Percentiles rank a stretch among this genome's conserved stretches.
Evolutionary conservation across 2,888 invertebrate species (phyloP).

Genomic region (Mesorhabditis belari): DNA sequence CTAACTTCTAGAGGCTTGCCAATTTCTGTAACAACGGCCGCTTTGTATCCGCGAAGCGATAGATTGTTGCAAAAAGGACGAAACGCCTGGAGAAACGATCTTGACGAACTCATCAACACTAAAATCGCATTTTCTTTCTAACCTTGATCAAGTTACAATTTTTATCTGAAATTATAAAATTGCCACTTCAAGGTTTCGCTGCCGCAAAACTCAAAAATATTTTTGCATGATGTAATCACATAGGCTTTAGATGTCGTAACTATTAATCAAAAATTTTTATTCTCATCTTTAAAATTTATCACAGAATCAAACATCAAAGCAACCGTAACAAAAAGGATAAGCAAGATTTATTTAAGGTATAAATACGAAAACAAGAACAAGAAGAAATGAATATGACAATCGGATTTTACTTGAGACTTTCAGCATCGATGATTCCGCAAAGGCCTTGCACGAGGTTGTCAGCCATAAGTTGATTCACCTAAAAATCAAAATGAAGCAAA

Average conservation of each 20-base stretch:
- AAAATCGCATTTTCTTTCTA: too few species aligned
- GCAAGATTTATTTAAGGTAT: background rate
- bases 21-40: conserved; percentile 7
- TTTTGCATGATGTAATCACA: too few species aligned
- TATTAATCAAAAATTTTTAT: too few species aligned
- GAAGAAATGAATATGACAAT: background rate
- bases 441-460: conserved; percentile 41
- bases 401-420: conserved; percentile 21
- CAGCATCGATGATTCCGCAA: conserved; percentile 32
- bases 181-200: too few species aligned
- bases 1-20: background rate
- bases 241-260: too few species aligned
- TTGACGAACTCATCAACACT: too few species aligned
- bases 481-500: background rate
- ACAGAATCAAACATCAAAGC: too few species aligned
- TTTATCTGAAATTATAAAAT: too few species aligned
- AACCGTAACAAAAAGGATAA: background rate
- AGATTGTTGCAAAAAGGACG: too few species aligned
- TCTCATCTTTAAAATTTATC: too few species aligned
- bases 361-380: background rate
- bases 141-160: too few species aligned
- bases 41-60: conserved; percentile 3
- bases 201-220: background rate
- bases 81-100: too few species aligned
- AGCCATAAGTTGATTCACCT: conserved; percentile 31